Percentiles rank a stretch among this genome's conserved stretches.
These are phyloP conservation scores for Folsomia candida DNA, from an alignment of 2,888 invertebrate genomes.

Conservation along the genomic window DNA sequence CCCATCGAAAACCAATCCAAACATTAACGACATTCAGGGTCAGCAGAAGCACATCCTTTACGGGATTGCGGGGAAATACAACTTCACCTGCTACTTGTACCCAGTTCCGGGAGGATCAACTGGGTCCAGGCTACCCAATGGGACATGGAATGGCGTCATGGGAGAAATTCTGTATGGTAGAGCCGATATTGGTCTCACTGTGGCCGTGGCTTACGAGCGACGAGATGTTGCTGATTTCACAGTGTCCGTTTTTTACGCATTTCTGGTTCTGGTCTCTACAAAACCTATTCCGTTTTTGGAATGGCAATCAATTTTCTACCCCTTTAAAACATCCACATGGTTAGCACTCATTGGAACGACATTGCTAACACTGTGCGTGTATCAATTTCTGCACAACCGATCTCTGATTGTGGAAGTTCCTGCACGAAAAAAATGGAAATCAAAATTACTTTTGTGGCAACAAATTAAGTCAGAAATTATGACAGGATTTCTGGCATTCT, in stretches of 20 bases:
- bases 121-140: conserved; percentile 38
- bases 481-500: conserved; percentile 35
- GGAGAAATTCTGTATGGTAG: conserved; percentile 42
- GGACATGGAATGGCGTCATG: conserved; percentile 48
- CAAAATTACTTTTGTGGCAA: neutral
- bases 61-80: conserved; percentile 32
- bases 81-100: conserved; percentile 39
- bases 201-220: conserved; percentile 40
- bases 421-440: conserved; percentile 12
- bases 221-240: conserved; percentile 42
- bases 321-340: conserved; percentile 40
- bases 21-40: conserved; percentile 38
- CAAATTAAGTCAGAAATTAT: conserved; percentile 25
- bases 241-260: conserved; percentile 42
- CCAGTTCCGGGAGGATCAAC: conserved; percentile 41
- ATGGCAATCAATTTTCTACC: conserved; percentile 48
- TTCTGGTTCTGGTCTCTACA: conserved; percentile 44
- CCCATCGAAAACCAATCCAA: conserved; percentile 25
- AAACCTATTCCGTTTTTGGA: conserved; percentile 47
- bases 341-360: conserved; percentile 32
- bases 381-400: conserved; percentile 40
- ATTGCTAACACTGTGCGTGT: conserved; percentile 24
- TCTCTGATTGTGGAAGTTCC: conserved; percentile 26
- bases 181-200: conserved; percentile 46
- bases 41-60: conserved; percentile 42